Conservation (phyloP, 1,140 invertebrate species). For the Macrobrachium nipponense region DNA sequence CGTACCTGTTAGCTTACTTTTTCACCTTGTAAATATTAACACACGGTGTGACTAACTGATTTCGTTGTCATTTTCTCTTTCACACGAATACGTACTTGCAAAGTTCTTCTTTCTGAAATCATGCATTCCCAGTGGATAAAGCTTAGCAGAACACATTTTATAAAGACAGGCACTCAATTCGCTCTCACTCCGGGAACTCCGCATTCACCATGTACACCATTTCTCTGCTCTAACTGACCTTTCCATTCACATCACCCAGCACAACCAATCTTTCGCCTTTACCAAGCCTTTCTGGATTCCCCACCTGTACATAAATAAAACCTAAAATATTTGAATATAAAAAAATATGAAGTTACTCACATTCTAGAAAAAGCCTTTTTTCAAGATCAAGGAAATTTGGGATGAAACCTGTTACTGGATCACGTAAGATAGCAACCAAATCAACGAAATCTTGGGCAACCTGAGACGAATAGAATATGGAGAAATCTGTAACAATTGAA, state of each 20-base stretch:
- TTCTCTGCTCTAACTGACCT: too few relatives aligned
- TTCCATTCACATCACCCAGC: too few relatives aligned
- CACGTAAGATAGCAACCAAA: constrained; percentile 1
- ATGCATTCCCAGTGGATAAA: too few relatives aligned
- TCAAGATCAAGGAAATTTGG: constrained; percentile 35
- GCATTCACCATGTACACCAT: background rate
- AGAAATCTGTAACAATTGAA: background rate
- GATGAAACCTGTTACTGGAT: constrained; percentile 15
- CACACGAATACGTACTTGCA: too few relatives aligned
- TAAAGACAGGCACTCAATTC: too few relatives aligned
- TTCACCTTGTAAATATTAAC: too few relatives aligned
- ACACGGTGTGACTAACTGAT: too few relatives aligned
- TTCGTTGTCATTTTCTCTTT: too few relatives aligned
- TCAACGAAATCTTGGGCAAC: constrained; percentile 33
- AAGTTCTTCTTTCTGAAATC: too few relatives aligned
- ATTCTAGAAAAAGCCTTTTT: constrained; percentile 40
- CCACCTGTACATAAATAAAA: background rate
- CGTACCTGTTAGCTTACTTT: too few relatives aligned
- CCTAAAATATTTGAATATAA: background rate
- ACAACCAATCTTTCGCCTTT: too few relatives aligned
- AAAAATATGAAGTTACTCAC: constrained; percentile 20
- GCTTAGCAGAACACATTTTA: too few relatives aligned
- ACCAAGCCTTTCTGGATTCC: background rate
- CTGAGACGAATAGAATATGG: background rate
- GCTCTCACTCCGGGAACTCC: background rate